Conservation (phyloP, 2,797 vertebrate genomes). For the Toxotes lorentzi region DNA sequence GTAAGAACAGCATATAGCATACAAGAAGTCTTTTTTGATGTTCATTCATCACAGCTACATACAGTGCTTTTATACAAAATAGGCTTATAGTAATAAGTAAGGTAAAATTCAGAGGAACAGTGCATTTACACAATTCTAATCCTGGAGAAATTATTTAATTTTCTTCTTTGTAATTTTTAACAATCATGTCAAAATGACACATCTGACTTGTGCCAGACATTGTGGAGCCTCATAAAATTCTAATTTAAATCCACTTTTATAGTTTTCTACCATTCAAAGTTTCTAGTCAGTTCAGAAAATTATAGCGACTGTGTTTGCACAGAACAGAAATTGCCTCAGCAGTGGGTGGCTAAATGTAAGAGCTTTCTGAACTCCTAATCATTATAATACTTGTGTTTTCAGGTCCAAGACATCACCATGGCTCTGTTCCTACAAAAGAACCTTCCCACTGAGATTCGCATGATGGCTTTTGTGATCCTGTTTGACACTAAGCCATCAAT, state of each 20-base stretch:
- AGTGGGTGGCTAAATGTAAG: not conserved
- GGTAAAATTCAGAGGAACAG: not conserved
- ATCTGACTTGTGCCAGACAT: not conserved
- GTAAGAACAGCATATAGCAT: conserved; percentile 77
- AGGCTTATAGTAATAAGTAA: too few species aligned
- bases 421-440: conserved; percentile 83
- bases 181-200: not conserved
- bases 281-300: not conserved
- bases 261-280: conserved; percentile 7
- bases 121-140: not conserved
- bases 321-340: not conserved
- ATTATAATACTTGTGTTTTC: conserved; percentile 23
- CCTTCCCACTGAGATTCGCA: conserved; percentile 81
- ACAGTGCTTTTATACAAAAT: too few species aligned
- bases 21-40: not conserved
- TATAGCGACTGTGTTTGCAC: not conserved
- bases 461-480: conserved; percentile 85
- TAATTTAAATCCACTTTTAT: conserved; percentile 4
- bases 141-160: not conserved
- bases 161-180: not conserved
- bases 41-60: not conserved
- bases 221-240: not conserved
- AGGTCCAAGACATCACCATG: conserved; percentile 90
- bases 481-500: conserved; percentile 89
- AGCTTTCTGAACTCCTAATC: not conserved